Percentiles rank a stretch among this genome's conserved stretches.
These are phyloP conservation scores for Drosophila busckii DNA, from an alignment of 1,140 invertebrate species.

Conservation along the genomic window DNA sequence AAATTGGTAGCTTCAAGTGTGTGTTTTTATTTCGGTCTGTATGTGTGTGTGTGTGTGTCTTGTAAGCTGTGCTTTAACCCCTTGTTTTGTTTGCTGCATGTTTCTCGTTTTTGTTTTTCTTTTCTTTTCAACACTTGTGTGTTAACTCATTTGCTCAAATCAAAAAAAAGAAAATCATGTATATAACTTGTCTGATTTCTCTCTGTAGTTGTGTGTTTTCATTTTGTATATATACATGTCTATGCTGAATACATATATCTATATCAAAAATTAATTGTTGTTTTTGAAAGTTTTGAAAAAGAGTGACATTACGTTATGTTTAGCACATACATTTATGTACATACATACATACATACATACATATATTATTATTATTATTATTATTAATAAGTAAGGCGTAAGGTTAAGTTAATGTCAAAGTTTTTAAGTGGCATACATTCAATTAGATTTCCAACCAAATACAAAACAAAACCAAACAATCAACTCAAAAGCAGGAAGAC, in stretches of 20 bases:
- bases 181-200: no score
- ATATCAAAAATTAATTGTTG: slow-evolving; percentile 9
- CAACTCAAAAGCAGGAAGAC: slow-evolving; percentile 1
- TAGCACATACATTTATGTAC: slow-evolving; percentile 65
- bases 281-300: slow-evolving; percentile 21
- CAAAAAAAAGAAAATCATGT: no score
- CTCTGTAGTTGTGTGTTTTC: no score
- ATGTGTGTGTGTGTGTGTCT: slow-evolving; percentile 10
- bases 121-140: no score
- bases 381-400: no score
- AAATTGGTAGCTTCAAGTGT: no score
- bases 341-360: slow-evolving; percentile 27
- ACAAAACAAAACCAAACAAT: slow-evolving; percentile 1
- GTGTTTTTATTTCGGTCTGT: slow-evolving; percentile 13
- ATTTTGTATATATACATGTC: no score
- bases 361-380: slow-evolving; percentile 9
- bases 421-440: slow-evolving; percentile 44
- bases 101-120: no score
- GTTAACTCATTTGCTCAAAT: no score
- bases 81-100: no score
- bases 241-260: not conserved
- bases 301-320: slow-evolving; percentile 53
- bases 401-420: slow-evolving; percentile 31
- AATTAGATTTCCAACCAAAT: slow-evolving; percentile 24
- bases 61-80: slow-evolving; percentile 46